Percentiles rank a stretch among this genome's conserved stretches.
Evolutionary conservation across 92 coral and sea anemone species (phyloP).

Genomic region (Palythoa caribaeorum): DNA sequence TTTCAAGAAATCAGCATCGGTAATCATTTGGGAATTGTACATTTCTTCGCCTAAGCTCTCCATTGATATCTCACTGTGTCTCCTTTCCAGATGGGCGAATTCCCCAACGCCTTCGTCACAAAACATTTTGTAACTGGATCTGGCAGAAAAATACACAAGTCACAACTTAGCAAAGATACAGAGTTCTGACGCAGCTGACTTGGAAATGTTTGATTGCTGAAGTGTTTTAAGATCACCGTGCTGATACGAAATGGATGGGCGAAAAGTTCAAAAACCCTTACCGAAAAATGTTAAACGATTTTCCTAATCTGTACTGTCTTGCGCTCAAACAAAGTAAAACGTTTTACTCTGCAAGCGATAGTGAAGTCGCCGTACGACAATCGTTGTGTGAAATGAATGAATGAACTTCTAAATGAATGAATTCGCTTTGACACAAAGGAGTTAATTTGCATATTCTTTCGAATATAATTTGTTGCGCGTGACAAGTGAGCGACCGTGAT

Average conservation of each 20-base stretch:
- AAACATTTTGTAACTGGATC: constrained; percentile 91
- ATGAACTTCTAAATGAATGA: constrained; percentile 34
- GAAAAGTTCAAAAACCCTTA: constrained; percentile 13
- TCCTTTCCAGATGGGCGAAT: constrained; percentile 67
- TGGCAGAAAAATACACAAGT: constrained; percentile 59
- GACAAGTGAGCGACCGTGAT: constrained; percentile 22
- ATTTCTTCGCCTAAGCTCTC: constrained; percentile 82
- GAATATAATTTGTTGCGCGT: constrained; percentile 34
- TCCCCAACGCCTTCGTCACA: constrained; percentile 77
- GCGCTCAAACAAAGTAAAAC: constrained; percentile 7
- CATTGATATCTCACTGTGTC: constrained; percentile 64
- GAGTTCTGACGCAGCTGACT: constrained; percentile 57
- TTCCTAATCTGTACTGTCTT: background rate
- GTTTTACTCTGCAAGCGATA: constrained; percentile 1
- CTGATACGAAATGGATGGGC: background rate
- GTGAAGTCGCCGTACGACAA: constrained; percentile 31
- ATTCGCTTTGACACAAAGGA: constrained; percentile 39
- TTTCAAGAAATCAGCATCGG: constrained; percentile 85
- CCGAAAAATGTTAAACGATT: background rate
- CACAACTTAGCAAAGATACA: constrained; percentile 53
- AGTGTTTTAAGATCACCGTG: constrained; percentile 24
- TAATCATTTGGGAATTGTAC: constrained; percentile 69
- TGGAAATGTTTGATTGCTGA: constrained; percentile 49
- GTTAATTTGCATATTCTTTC: constrained; percentile 46
- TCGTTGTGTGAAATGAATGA: constrained; percentile 43